A percentile compares a stretch with the other conserved stretches of the same genome.
Evolutionary conservation across 2,888 invertebrate species (phyloP).

Genomic region (Leucania comma): DNA sequence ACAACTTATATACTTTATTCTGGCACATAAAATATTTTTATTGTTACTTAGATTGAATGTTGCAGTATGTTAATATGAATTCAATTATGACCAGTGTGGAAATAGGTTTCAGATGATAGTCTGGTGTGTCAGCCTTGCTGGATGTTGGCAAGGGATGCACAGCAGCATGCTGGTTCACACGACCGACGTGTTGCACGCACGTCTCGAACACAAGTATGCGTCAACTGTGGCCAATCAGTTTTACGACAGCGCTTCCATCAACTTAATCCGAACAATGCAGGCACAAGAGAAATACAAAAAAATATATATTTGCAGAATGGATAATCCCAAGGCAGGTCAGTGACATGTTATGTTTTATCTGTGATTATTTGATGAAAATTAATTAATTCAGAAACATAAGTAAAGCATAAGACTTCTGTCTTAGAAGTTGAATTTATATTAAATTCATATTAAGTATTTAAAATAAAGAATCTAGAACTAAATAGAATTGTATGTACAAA

Average conservation of each 20-base stretch:
- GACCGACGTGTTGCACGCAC: not conserved
- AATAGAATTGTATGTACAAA: not conserved
- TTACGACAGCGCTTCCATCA: not conserved
- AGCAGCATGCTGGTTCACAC: not conserved
- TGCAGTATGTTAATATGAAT: not conserved
- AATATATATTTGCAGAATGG: conserved; percentile 1
- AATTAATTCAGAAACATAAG: too few species aligned
- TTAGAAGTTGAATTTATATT: too few species aligned
- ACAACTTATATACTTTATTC: too few species aligned
- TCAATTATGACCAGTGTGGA: not conserved
- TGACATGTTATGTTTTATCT: too few species aligned
- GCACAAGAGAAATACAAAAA: too few species aligned
- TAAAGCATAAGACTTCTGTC: not conserved
- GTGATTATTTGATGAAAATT: too few species aligned
- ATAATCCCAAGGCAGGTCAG: not conserved
- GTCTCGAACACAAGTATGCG: not conserved
- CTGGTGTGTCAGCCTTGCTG: not conserved
- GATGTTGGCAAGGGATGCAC: conserved; percentile 9
- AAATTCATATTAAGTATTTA: not conserved
- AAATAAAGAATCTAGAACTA: not conserved
- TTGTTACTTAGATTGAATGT: not conserved
- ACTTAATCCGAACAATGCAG: not conserved
- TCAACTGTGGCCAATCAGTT: not conserved
- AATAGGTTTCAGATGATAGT: conserved; percentile 13
- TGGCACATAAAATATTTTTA: too few species aligned